Evolutionary conservation across 2,888 invertebrate genomes (phyloP), one percentile per base, ranked within the genome.

Genomic region (Aproaerema taeniolella): DNA sequence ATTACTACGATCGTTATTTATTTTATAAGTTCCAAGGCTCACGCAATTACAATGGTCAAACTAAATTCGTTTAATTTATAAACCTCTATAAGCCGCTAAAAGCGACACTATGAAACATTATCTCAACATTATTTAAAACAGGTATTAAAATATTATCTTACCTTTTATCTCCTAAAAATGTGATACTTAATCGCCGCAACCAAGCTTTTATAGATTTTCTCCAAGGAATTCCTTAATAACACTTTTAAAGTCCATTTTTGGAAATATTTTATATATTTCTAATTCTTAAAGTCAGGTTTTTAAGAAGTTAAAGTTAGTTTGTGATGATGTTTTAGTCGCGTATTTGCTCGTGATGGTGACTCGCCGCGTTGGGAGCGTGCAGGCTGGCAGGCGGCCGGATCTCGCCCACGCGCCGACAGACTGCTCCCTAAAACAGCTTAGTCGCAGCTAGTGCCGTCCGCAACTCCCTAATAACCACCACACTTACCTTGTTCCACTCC

Each of bases 391-490:
- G n/a, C 33, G 26, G 9, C 13, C 13, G 25, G 4, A n/a, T 11
- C 16, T 28, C 28, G 35, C 16, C 35, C 17, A 31, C 31, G 16
- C 31, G 17, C 10, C 14, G 2, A 2, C 31, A 16, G 31, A 31
- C 31, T 31, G 31, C 31, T 31, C 31, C 31, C 31, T 16, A 36
- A 16, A 24, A 3, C 10, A 2, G 26, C 25, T 11, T 2, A 26
- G 31, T 16, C 25, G 15, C 32, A n/a, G n/a, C 26, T 38, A 38
- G 38, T 26, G 38, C 31, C 28, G 38, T 15, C 32, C 38, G 17
- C 38, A 26, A 1, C 2, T 5, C 5, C 31, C 7, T 7, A 31
- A 26, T n/a, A 26, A 26, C 26, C 26, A 9, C 26, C 6, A 26
- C 7, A 20, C 5, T 20, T 20, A n/a, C n/a, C n/a, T n/a, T n/a